Conservation (phyloP, 2,888 invertebrate species). For the Molorchus minor region DNA sequence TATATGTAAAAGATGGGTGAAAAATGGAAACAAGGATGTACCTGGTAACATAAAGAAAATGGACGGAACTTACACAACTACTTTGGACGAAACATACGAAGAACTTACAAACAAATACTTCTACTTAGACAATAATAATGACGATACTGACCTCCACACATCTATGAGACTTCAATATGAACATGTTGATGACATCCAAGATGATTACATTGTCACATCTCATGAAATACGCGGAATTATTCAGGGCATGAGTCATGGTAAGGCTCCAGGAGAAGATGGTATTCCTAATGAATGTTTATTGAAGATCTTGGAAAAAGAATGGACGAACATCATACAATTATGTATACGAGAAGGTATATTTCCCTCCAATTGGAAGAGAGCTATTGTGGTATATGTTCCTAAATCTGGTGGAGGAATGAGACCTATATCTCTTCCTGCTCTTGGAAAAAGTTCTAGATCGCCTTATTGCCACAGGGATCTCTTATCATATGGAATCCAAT, state of each 20-base stretch:
- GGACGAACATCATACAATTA: slow-evolving; percentile 6
- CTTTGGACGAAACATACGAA: slow-evolving; percentile 19
- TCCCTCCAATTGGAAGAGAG: slow-evolving; percentile 42
- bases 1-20: no score
- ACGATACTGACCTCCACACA: slow-evolving; percentile 20
- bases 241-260: not conserved
- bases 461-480: no score
- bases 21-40: no score
- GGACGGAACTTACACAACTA: slow-evolving; percentile 24
- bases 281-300: slow-evolving; percentile 23
- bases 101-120: slow-evolving; percentile 34
- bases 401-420: no score
- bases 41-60: slow-evolving; percentile 9
- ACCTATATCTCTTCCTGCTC: no score
- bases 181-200: not conserved
- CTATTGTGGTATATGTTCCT: no score
- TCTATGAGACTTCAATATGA: not conserved
- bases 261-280: slow-evolving; percentile 21
- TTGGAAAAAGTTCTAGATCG: no score
- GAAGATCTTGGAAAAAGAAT: not conserved
- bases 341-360: slow-evolving; percentile 38
- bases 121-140: no score
- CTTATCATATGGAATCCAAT: no score
- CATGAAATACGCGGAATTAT: not conserved
- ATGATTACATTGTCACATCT: not conserved